These are phyloP conservation scores for Diarsia mendica DNA, from an alignment of 2,888 invertebrate genomes.

Conservation along the genomic window DNA sequence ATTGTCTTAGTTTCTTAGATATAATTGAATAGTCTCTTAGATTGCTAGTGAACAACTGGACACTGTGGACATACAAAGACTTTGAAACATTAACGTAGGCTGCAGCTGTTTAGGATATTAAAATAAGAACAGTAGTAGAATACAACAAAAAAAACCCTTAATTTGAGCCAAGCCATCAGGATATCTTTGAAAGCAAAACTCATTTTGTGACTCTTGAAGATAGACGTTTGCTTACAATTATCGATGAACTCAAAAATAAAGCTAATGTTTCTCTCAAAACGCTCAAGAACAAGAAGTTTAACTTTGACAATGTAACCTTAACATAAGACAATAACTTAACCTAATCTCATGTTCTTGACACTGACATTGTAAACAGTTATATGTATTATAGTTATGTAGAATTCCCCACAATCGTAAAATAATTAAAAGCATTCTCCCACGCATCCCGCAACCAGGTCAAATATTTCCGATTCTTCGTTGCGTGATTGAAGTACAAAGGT, in stretches of 20 bases:
- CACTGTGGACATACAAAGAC: not conserved
- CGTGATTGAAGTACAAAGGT: slow-evolving; percentile 33
- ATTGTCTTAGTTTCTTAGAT: slow-evolving; percentile 39
- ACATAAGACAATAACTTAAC: slow-evolving; percentile 13
- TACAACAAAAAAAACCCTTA: too few species aligned
- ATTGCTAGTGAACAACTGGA: not conserved
- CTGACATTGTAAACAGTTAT: slow-evolving; percentile 41
- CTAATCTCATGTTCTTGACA: slow-evolving; percentile 41
- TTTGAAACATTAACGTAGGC: not conserved
- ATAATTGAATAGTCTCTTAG: too few species aligned
- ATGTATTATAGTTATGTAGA: slow-evolving; percentile 15
- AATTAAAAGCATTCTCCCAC: slow-evolving; percentile 42
- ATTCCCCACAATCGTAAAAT: slow-evolving; percentile 33
- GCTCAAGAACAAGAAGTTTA: not conserved
- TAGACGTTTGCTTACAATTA: not conserved
- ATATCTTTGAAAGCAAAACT: not conserved
- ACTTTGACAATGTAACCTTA: not conserved
- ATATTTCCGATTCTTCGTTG: slow-evolving; percentile 34
- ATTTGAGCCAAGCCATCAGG: not conserved
- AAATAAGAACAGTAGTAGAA: too few species aligned
- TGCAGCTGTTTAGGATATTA: not conserved
- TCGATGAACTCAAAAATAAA: not conserved
- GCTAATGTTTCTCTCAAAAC: not conserved
- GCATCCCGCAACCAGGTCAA: slow-evolving; percentile 41
- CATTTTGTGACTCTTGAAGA: not conserved